phyloP scores from a whole-genome alignment of 2,888 invertebrate genomes.

The Bimastos eiseni region DNA sequence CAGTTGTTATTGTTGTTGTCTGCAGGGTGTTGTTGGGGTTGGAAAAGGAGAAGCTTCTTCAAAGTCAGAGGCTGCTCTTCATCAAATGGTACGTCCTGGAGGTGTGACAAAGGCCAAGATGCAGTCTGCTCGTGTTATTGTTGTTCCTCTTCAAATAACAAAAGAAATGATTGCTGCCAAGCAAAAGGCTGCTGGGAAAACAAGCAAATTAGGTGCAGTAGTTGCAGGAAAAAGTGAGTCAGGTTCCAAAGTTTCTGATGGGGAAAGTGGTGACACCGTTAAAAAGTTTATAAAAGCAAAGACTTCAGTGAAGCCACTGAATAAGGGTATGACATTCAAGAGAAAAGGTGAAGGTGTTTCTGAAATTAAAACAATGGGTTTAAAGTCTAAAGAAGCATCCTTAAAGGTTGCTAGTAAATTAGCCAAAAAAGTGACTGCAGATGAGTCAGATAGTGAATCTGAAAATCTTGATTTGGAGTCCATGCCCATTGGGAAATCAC shows the following conservation, averaged over 20 bases:
- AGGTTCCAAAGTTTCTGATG: neutral
- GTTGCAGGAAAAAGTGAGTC: neutral
- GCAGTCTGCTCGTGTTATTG: slow-evolving; percentile 19
- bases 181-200: neutral
- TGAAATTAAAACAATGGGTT: neutral
- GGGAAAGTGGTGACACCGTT: neutral
- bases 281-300: neutral
- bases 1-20: neutral
- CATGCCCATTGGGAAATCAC: neutral
- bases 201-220: neutral
- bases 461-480: neutral
- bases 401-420: neutral
- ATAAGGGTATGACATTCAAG: slow-evolving; percentile 9
- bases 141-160: slow-evolving; percentile 20
- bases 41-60: neutral
- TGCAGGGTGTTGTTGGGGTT: slow-evolving; percentile 13
- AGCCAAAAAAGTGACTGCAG: neutral
- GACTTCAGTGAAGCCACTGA: neutral
- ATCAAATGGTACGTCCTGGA: slow-evolving; percentile 10
- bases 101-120: neutral
- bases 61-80: slow-evolving; percentile 8
- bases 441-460: neutral
- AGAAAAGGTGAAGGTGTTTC: neutral
- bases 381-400: neutral
- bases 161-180: slow-evolving; percentile 23